Evolutionary conservation across 2,113 vertebrate genomes (phyloP), one percentile per base, ranked within the genome.

Genomic region (Penelope pileata): DNA sequence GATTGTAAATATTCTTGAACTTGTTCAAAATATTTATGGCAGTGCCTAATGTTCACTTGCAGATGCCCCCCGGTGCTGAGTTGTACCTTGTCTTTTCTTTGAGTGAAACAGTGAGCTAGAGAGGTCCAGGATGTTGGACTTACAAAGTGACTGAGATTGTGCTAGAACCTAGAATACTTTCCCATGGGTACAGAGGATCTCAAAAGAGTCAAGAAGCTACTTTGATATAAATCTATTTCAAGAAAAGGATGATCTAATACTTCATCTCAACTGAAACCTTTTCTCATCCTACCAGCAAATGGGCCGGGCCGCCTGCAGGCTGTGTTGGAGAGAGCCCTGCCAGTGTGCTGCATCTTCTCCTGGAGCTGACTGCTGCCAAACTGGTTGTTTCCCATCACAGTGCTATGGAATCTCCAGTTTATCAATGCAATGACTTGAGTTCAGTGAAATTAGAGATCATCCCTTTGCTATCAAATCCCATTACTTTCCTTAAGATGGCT

Each of bases 401-500:
- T 43, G 51, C 51, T 34, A 66, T 60, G 86, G 72, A 92, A 84
- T 74, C 92, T 64, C 1, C 9, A 78, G 69, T 93, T 96, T 88
- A 79, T 90, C 85, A 83, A 40, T 51, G 80, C 47, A 83, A 84
- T 75, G 12, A 60, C 86, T 92, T 47, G 62, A 73, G 75, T 93
- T 89, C 85, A 94, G 92, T 85, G 82, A 92, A 95, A 93, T 92
- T 85, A 83, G 59, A 67, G 91, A 70, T 95, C 60, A 96, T 97
- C 90, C 84, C 82, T 95, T 90, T 91, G 81, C 85, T 92, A 47
- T 80, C 45, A 93, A 97, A 95, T 95, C 95, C 82, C 87, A 91
- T 95, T 94, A 95, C 84, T 93, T 94, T 47, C 81, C 77, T 91
- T 97, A 96, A 96, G 76, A 72, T 84, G 95, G 86, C 89, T 95